These are phyloP conservation scores for Ectemnius cavifrons DNA, from an alignment of 2,888 invertebrate species.

Conservation along the genomic window DNA sequence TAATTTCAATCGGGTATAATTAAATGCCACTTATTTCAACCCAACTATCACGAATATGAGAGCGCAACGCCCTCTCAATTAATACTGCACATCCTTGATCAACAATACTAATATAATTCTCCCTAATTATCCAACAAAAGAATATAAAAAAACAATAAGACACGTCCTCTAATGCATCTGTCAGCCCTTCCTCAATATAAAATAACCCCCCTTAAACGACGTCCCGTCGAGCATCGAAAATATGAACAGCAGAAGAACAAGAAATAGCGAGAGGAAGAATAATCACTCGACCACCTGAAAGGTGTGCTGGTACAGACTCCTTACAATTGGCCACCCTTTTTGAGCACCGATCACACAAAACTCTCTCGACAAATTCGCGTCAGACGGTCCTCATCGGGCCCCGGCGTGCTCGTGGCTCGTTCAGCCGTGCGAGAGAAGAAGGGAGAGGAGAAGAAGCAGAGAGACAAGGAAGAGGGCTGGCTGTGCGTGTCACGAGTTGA, in stretches of 20 bases:
- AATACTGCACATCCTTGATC: too few species aligned
- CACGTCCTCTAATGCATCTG: too few species aligned
- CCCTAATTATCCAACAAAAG: too few species aligned
- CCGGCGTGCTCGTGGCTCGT: conserved; percentile 18
- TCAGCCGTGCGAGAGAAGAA: conserved; percentile 12
- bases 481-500: conserved; percentile 50
- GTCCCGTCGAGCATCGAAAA: background rate
- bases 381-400: conserved; percentile 66
- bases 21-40: conserved; percentile 1
- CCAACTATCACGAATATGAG: too few species aligned
- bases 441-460: conserved; percentile 3
- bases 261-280: background rate
- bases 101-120: too few species aligned
- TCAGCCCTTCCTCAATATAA: too few species aligned
- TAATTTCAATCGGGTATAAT: conserved; percentile 30
- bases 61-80: too few species aligned
- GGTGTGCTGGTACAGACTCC: conserved; percentile 11
- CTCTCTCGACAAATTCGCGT: conserved; percentile 51
- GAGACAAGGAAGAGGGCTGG: background rate
- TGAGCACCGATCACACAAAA: conserved; percentile 37
- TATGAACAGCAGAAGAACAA: background rate
- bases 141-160: too few species aligned
- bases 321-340: background rate
- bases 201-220: too few species aligned
- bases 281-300: conserved; percentile 39